phyloP scores from a whole-genome alignment of 2,888 invertebrate species.

The Notodonta dromedarius region DNA sequence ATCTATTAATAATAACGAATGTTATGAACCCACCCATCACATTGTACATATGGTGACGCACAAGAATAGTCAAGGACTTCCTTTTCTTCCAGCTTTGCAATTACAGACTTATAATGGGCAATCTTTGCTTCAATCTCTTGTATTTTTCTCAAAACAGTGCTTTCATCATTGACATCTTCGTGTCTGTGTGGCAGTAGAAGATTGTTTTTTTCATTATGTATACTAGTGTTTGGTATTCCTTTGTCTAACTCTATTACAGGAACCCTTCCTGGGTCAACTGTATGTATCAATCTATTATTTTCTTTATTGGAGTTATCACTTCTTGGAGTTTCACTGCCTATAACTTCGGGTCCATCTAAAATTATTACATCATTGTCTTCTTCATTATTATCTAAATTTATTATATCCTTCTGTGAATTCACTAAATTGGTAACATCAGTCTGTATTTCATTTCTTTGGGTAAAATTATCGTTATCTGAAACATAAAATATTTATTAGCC shows the following conservation, averaged over 20 bases:
- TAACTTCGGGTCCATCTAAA: conserved; percentile 4
- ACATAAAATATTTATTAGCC: not conserved
- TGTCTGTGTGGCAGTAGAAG: conserved; percentile 18
- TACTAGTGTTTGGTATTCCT: not conserved
- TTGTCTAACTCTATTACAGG: conserved; percentile 1
- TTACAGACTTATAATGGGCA: conserved; percentile 32
- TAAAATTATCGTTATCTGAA: not conserved
- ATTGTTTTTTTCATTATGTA: conserved; percentile 5
- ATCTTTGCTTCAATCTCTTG: conserved; percentile 47
- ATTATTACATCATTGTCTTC: conserved; percentile 18
- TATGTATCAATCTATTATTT: conserved; percentile 1
- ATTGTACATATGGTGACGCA: conserved; percentile 41
- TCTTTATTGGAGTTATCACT: conserved; percentile 13
- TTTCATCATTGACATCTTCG: not conserved
- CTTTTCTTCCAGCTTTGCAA: conserved; percentile 47
- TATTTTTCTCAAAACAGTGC: conserved; percentile 19
- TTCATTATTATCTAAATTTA: conserved; percentile 32
- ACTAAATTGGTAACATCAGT: conserved; percentile 40
- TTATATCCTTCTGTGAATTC: conserved; percentile 27
- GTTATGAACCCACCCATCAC: conserved; percentile 8
- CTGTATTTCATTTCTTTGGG: conserved; percentile 28
- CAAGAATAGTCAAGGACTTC: conserved; percentile 48
- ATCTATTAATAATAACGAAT: too few species aligned
- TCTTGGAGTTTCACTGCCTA: not conserved
- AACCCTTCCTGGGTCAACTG: not conserved